Evolutionary conservation across 2,113 vertebrate species (phyloP).

Genomic region (Falcunculus frontatus): DNA sequence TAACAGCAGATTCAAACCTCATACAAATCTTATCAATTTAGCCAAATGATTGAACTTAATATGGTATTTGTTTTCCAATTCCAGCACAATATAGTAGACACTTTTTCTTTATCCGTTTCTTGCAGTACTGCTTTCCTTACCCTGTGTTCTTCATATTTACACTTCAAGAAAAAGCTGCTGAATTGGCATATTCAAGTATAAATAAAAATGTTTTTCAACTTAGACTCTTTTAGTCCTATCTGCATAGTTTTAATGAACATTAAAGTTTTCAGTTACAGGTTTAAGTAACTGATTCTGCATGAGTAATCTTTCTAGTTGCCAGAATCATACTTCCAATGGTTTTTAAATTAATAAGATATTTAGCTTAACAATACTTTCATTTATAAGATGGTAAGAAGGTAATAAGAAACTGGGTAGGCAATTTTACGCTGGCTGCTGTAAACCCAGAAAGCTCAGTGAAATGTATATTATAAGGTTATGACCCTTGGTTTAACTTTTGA

Average conservation of each 20-base stretch:
- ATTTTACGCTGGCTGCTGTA: background rate
- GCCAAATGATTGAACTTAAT: background rate
- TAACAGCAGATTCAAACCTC: background rate
- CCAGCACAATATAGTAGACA: background rate
- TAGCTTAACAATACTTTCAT: conserved; percentile 45
- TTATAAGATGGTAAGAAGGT: background rate
- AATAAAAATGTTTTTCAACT: conserved; percentile 20
- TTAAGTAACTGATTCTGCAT: conserved; percentile 34
- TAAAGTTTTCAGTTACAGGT: conserved; percentile 57
- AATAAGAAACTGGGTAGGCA: background rate
- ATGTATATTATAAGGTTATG: background rate
- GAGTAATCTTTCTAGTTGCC: conserved; percentile 28
- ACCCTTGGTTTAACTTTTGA: background rate
- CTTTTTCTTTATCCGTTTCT: background rate
- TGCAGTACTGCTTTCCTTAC: background rate
- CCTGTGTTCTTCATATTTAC: background rate
- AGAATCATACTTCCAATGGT: conserved; percentile 37
- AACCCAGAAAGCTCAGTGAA: background rate
- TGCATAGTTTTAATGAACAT: conserved; percentile 37
- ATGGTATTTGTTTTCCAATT: background rate
- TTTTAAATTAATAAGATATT: conserved; percentile 49
- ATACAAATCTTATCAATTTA: background rate
- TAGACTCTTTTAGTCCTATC: conserved; percentile 11
- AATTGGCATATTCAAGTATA: background rate
- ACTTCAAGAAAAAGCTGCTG: background rate